Evolutionary conservation across 1,140 invertebrate species (phyloP), one percentile per base, ranked within the genome.

Genomic region (Fopius arisanus): DNA sequence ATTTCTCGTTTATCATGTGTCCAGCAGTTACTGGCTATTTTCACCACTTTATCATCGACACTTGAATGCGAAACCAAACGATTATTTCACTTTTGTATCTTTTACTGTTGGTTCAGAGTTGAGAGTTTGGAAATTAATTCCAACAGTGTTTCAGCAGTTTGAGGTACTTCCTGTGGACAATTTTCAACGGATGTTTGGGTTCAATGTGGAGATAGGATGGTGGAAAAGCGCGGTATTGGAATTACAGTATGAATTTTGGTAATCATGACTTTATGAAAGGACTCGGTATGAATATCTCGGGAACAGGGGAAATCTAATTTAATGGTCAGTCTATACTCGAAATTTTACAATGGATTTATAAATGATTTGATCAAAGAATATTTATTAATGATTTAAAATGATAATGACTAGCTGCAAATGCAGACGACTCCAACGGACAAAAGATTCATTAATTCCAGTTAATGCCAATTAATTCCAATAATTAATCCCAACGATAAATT

Each of bases 1-100:
- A 66, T 79, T 63, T 54, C 40, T 71, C 43, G 23, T 71, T 54
- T 63, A 62, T 37, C 78, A 28, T 21, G 14, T 63, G 43, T 66
- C 51, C n/a, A 28, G 6, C n/a, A n/a, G 19, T 59, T 59, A 59
- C 19, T 48, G n/a, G n/a, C n/a, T 48, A 6, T 59, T 59, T 19
- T 14, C 19, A 59, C 54, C 54, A 59, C 19, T 59, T 59, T 23
- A 59, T 59, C 54, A 26, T 59, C 23, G 21, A 59, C 10, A 12
- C 23, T 19, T 14, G 43, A 51, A 10, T 7, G 54, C 26, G 19
- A 59, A 59, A 59, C 23, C 21, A 59, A 26, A 59, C 19, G 23
- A 59, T 59, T 26, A 28, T 59, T 59, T 28, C n/a, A n/a, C n/a
- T 19, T 28, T 19, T 28, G 54, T 28, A 59, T 12, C 14, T 10